A percentile compares a stretch with the other conserved stretches of the same genome.
Conservation (phyloP, 2,113 vertebrate genomes). For the Laticauda laticaudata region DNA sequence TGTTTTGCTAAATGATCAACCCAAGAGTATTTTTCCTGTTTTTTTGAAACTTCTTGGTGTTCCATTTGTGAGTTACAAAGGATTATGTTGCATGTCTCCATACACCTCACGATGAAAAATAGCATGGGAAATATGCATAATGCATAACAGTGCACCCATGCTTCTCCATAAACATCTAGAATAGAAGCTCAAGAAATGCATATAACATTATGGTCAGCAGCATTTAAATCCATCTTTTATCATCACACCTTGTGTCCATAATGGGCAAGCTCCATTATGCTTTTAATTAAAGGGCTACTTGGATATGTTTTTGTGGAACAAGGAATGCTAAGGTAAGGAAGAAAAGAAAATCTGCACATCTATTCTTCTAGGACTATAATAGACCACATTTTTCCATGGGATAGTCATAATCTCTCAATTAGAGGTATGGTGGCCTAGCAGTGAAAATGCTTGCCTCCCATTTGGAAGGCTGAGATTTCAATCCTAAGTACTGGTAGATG, state of each 20-base stretch:
- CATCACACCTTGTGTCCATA: neutral
- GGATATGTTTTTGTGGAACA: neutral
- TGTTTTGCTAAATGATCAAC: neutral
- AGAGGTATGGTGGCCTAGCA: neutral
- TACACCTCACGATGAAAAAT: slow-evolving; percentile 52
- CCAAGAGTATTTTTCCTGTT: slow-evolving; percentile 4
- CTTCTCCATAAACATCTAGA: slow-evolving; percentile 20
- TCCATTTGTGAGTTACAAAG: slow-evolving; percentile 36
- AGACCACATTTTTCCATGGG: neutral
- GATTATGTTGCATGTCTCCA: slow-evolving; percentile 35
- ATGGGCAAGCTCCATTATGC: neutral
- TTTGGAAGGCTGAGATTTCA: neutral
- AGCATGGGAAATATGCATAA: slow-evolving; percentile 29
- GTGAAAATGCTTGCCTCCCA: neutral
- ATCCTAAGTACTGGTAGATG: neutral
- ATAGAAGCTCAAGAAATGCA: slow-evolving; percentile 18
- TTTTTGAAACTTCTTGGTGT: slow-evolving; percentile 32
- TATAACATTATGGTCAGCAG: slow-evolving; percentile 44
- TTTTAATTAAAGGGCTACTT: neutral
- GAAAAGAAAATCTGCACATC: neutral
- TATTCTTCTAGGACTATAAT: neutral
- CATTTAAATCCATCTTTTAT: slow-evolving; percentile 52
- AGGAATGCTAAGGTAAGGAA: accelerated
- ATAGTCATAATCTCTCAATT: accelerated
- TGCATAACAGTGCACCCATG: slow-evolving; percentile 41